These are phyloP conservation scores for Ischnus inquisitorius DNA, from an alignment of 2,888 invertebrate genomes.

Conservation along the genomic window DNA sequence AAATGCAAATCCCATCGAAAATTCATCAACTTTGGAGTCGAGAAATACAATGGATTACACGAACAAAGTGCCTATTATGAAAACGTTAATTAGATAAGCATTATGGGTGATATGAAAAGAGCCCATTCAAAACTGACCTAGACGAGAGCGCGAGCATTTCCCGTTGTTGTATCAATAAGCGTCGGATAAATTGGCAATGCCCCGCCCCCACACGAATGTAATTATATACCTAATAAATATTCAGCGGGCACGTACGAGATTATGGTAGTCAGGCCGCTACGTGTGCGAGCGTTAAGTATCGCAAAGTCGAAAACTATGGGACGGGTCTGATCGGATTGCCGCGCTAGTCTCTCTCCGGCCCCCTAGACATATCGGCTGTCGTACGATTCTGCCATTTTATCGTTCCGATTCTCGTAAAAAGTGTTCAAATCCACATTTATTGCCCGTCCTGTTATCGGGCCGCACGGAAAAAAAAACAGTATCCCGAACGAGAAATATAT, in stretches of 20 bases:
- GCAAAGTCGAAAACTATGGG: slow-evolving; percentile 39
- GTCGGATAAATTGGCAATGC: too few relatives aligned
- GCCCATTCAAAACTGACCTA: too few relatives aligned
- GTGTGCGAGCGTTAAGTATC: slow-evolving; percentile 31
- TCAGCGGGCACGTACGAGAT: not conserved
- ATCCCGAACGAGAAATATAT: slow-evolving; percentile 67
- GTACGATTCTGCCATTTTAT: slow-evolving; percentile 68
- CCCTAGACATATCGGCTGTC: slow-evolving; percentile 48
- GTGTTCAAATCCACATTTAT: slow-evolving; percentile 75
- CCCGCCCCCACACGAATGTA: too few relatives aligned
- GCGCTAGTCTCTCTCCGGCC: not conserved
- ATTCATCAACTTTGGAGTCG: too few relatives aligned
- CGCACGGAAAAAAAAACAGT: slow-evolving; percentile 28
- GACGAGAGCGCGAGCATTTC: too few relatives aligned
- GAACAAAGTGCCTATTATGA: too few relatives aligned
- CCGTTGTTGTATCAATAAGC: too few relatives aligned
- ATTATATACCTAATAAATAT: too few relatives aligned
- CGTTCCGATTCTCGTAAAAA: slow-evolving; percentile 73
- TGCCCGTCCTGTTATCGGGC: slow-evolving; percentile 70
- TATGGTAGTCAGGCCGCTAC: not conserved
- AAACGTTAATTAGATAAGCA: too few relatives aligned
- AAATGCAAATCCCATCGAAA: too few relatives aligned
- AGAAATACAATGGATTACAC: too few relatives aligned
- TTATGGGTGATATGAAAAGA: too few relatives aligned
- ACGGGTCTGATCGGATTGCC: slow-evolving; percentile 10